Percentiles rank a stretch among this genome's conserved stretches.
These are phyloP conservation scores for Miniopterus natalensis DNA, from an alignment of 2,113 vertebrate genomes.

Conservation along the genomic window DNA sequence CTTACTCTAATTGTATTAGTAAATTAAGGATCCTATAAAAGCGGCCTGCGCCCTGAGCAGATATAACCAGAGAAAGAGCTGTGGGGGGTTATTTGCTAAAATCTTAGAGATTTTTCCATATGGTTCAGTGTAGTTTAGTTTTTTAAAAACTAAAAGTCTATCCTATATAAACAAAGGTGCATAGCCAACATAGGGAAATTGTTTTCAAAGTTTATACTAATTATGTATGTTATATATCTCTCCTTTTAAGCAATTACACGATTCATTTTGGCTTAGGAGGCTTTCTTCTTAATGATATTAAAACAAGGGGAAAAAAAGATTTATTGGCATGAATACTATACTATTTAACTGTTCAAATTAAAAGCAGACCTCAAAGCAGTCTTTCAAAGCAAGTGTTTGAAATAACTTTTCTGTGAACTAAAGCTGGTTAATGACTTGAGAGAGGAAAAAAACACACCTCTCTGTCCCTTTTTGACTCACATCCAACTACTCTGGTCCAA, in stretches of 20 bases:
- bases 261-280: conserved; percentile 73
- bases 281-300: conserved; percentile 81
- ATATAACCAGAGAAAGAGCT: conserved; percentile 57
- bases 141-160: conserved; percentile 80
- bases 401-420: conserved; percentile 79
- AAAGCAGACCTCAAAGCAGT: conserved; percentile 81
- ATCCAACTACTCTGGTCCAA: conserved; percentile 61
- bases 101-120: conserved; percentile 83
- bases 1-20: conserved; percentile 75
- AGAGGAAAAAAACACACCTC: background rate
- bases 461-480: conserved; percentile 64
- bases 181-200: conserved; percentile 72
- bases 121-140: conserved; percentile 78
- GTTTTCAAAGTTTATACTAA: conserved; percentile 79
- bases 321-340: conserved; percentile 76
- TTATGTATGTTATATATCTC: conserved; percentile 77
- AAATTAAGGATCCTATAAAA: conserved; percentile 69
- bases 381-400: conserved; percentile 77
- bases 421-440: conserved; percentile 79
- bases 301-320: conserved; percentile 67
- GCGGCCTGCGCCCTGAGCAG: conserved; percentile 59
- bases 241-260: conserved; percentile 79
- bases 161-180: conserved; percentile 80
- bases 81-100: conserved; percentile 82
- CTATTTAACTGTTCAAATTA: conserved; percentile 81